phyloP scores from a whole-genome alignment of 2,113 vertebrate species.

The Cervus canadensis region DNA sequence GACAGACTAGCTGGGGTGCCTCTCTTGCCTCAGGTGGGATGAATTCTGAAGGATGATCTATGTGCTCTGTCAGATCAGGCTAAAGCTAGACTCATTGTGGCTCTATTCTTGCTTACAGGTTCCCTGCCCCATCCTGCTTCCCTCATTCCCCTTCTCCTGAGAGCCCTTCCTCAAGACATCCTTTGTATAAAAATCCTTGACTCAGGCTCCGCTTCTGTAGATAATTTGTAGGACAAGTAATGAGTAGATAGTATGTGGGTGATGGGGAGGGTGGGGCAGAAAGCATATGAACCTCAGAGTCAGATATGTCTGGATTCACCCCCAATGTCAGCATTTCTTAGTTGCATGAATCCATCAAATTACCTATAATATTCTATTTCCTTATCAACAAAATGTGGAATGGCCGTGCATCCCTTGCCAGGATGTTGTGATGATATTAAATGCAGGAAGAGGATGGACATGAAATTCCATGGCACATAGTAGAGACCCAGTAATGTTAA shows the following conservation, averaged over 20 bases:
- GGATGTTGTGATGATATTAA: neutral
- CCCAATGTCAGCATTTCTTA: neutral
- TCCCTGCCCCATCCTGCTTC: no score
- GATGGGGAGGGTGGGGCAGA: neutral
- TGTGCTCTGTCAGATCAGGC: neutral
- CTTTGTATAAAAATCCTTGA: neutral
- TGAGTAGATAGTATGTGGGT: neutral
- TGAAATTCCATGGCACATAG: neutral
- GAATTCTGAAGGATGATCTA: neutral
- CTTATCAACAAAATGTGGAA: neutral
- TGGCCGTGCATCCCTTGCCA: neutral
- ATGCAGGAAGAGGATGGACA: neutral
- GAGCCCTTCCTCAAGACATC: neutral
- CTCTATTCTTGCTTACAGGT: neutral
- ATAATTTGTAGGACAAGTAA: neutral
- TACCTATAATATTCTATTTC: neutral
- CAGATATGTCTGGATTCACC: neutral
- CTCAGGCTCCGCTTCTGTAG: neutral
- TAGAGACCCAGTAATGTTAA: neutral
- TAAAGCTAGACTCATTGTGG: neutral
- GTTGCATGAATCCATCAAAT: neutral
- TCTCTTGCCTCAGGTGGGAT: neutral
- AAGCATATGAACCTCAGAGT: neutral
- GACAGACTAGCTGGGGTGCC: neutral
- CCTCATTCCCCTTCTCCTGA: neutral